Conservation (phyloP, 2,113 vertebrate genomes). For the Bufo bufo region DNA sequence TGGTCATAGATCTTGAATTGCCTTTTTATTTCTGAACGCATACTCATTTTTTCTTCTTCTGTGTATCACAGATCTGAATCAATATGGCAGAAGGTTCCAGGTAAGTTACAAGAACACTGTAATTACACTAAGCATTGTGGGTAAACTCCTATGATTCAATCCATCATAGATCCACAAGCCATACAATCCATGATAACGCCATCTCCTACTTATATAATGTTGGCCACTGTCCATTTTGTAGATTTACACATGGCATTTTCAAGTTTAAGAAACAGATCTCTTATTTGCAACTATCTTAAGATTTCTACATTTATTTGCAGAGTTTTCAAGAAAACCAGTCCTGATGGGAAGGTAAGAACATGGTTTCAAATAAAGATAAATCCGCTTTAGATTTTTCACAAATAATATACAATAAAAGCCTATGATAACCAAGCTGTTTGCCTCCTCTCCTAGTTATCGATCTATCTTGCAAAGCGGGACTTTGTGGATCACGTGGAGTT, state of each 20-base stretch:
- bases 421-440: background rate
- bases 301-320: conserved; percentile 64
- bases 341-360: conserved; percentile 78
- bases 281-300: background rate
- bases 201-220: background rate
- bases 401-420: background rate
- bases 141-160: background rate
- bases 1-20: background rate
- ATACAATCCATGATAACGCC: background rate
- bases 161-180: too few relatives aligned
- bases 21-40: background rate
- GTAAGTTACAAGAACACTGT: conserved; percentile 16
- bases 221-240: background rate
- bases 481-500: conserved; percentile 85
- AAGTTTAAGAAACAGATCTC: background rate
- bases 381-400: background rate
- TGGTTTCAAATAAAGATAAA: background rate
- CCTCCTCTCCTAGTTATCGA: conserved; percentile 71
- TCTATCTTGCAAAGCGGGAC: conserved; percentile 87
- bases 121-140: background rate
- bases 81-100: conserved; percentile 50
- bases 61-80: conserved; percentile 10
- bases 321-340: conserved; percentile 87
- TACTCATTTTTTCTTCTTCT: background rate
- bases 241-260: background rate